Base-by-base conservation (phyloP, 2,113 vertebrate genomes). In the Hymenochirus boettgeri region DNA sequence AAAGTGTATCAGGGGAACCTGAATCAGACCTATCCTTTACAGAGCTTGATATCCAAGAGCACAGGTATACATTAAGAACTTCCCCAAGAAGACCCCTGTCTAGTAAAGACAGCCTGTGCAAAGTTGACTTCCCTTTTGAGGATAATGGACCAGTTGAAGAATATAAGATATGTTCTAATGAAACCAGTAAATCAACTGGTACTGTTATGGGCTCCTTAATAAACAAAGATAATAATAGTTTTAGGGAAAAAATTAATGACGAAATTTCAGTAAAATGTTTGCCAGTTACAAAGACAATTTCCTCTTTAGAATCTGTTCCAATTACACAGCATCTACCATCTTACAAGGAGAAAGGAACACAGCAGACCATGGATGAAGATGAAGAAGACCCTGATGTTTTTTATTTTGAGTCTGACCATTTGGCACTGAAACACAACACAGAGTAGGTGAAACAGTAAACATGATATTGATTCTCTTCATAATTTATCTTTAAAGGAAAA, bases 381-480 rank as follows among this genome's bases (percentile, higher is more conserved):
- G 94, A 98, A 59, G 96, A 98, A 76, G 96, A 98, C 65, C 96
- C 96, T 64, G 96, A 99, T 73, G 96, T 99, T 72, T 99, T 98
- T 91, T 98, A 93, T 88, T 99, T 99, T 88, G 96, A 99, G 86
- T 99, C 96, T 52, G 96, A 99, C 88, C 96, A 99, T 90, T 88
- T 99, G 93, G 94, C 96, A 82, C 89, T 99, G 80, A 99, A 98
- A 96, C 96, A 99, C 89, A 98, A 98, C 92, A 99, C 98, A 98
- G 96, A 99, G 96, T 99, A 98, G 85, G 96, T 97, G 86, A 83
- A 82, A 89, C 79, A 81, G n/a, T n/a, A n/a, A n/a, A n/a, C n/a
- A n/a, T n/a, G n/a, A n/a, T n/a, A n/a, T n/a, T n/a, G n/a, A n/a
- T n/a, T n/a, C n/a, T n/a, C n/a, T n/a, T n/a, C n/a, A n/a, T n/a